Evolutionary conservation across 2,888 invertebrate species (phyloP).

Genomic region (Conistra vaccinii): DNA sequence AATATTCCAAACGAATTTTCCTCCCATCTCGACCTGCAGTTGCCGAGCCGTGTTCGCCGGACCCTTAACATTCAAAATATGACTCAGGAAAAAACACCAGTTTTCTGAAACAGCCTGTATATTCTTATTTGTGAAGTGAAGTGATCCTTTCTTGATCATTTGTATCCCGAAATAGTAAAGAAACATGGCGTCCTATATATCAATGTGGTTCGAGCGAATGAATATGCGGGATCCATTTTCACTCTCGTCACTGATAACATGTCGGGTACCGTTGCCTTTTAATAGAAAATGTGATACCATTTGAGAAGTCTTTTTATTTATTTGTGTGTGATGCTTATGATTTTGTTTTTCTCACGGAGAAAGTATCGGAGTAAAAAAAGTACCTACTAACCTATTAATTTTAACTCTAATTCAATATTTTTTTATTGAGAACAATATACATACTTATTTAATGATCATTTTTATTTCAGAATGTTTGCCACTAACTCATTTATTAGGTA

Average conservation of each 20-base stretch:
- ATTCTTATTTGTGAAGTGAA: constrained; percentile 41
- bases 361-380: not conserved
- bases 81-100: not conserved
- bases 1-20: too few relatives aligned
- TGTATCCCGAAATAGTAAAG: constrained; percentile 52
- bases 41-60: too few relatives aligned
- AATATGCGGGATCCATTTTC: constrained; percentile 66
- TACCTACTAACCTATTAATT: not conserved
- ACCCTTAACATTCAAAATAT: not conserved
- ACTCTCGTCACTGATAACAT: constrained; percentile 69
- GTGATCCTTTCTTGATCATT: constrained; percentile 58
- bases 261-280: constrained; percentile 65
- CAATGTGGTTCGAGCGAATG: constrained; percentile 49
- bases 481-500: not conserved
- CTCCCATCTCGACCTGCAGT: too few relatives aligned
- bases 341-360: not conserved
- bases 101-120: constrained; percentile 11
- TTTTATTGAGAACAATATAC: not conserved
- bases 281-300: constrained; percentile 55
- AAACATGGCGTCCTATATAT: constrained; percentile 46
- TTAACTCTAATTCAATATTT: not conserved
- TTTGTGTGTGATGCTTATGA: constrained; percentile 27
- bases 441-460: not conserved
- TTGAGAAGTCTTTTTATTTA: constrained; percentile 32
- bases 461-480: not conserved